A percentile compares a stretch with the other conserved stretches of the same genome.
These are phyloP conservation scores for Eidolon helvum DNA, from an alignment of 2,113 vertebrate genomes.

Conservation along the genomic window DNA sequence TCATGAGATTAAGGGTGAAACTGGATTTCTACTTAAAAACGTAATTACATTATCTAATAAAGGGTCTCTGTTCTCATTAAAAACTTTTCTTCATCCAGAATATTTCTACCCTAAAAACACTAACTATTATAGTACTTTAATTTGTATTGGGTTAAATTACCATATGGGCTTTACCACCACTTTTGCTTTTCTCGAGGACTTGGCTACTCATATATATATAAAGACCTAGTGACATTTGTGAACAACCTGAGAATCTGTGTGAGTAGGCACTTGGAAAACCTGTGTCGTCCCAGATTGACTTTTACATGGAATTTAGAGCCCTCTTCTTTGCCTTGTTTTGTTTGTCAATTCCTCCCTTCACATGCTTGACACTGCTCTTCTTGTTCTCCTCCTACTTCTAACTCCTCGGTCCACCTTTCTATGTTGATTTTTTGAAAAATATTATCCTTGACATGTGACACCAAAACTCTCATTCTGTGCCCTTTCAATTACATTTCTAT, in stretches of 20 bases:
- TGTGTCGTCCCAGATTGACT: neutral
- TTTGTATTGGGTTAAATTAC: neutral
- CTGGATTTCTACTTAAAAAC: constrained; percentile 45
- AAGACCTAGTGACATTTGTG: neutral
- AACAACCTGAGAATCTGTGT: neutral
- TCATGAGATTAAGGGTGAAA: constrained; percentile 46
- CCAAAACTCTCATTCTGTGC: neutral
- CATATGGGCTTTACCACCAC: neutral
- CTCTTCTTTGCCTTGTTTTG: neutral
- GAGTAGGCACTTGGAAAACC: neutral
- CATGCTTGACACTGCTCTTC: neutral
- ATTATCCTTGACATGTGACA: neutral
- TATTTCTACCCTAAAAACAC: neutral
- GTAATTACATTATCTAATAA: neutral
- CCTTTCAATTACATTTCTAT: neutral
- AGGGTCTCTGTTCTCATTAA: neutral
- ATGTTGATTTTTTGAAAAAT: neutral
- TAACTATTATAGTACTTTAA: neutral
- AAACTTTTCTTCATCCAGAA: neutral
- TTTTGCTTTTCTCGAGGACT: neutral
- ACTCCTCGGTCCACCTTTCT: neutral
- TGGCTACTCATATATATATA: neutral
- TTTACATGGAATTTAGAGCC: neutral
- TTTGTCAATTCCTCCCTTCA: neutral
- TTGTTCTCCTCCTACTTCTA: neutral